Percentiles rank a stretch among this genome's conserved stretches.
phyloP scores from a whole-genome alignment of 2,113 vertebrate species.

The Ptilonorhynchus violaceus region DNA sequence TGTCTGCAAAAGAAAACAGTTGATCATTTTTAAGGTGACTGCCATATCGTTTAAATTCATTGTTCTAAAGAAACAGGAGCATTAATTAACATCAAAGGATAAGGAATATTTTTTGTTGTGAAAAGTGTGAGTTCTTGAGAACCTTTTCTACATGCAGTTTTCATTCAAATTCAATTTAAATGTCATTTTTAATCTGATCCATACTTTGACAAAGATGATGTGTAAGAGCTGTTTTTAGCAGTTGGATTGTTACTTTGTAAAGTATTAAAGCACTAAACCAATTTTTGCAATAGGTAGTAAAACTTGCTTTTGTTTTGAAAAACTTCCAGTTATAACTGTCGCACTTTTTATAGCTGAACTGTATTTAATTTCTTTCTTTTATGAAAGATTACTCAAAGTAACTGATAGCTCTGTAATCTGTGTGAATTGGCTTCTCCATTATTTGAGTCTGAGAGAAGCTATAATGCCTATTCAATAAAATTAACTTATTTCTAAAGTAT shows the following conservation, averaged over 20 bases:
- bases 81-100: not conserved
- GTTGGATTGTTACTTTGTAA: constrained; percentile 70
- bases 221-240: constrained; percentile 67
- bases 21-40: not conserved
- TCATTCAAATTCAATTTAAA: constrained; percentile 35
- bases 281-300: constrained; percentile 77
- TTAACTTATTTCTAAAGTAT: constrained; percentile 72
- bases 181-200: constrained; percentile 60
- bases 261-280: constrained; percentile 72
- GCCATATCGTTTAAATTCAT: not conserved
- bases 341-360: constrained; percentile 77
- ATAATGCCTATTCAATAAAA: constrained; percentile 75
- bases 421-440: constrained; percentile 71
- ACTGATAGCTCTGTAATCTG: constrained; percentile 73
- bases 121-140: constrained; percentile 24
- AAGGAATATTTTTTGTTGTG: constrained; percentile 15
- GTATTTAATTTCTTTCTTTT: constrained; percentile 79
- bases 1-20: not conserved
- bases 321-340: constrained; percentile 71
- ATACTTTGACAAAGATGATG: constrained; percentile 55
- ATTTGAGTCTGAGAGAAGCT: constrained; percentile 71
- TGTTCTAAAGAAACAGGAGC: not conserved
- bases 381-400: constrained; percentile 77
- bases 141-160: constrained; percentile 49
- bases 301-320: constrained; percentile 75